Evolutionary conservation across 2,797 vertebrate genomes (phyloP).

Genomic region (Bufotes viridis): DNA sequence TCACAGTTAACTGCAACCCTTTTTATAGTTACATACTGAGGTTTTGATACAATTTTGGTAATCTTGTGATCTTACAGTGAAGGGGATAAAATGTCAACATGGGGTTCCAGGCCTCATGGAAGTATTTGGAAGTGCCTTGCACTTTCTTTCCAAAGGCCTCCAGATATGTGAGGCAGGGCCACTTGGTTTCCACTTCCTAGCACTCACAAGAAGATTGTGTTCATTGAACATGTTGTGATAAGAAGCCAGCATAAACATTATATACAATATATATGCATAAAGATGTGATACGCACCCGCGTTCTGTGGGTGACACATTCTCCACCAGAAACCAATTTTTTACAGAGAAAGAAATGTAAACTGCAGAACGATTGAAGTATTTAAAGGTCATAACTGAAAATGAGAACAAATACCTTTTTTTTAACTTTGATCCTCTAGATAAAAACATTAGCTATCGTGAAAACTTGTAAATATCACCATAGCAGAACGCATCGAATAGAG

Average conservation of each 20-base stretch:
- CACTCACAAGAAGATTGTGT: neutral
- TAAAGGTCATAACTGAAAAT: conserved; percentile 25
- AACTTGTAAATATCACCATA: conserved; percentile 9
- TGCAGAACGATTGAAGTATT: conserved; percentile 1
- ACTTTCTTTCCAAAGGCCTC: neutral
- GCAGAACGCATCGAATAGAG: neutral
- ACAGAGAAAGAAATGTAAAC: neutral
- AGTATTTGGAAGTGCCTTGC: neutral
- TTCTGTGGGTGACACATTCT: neutral
- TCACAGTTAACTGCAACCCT: too few species aligned
- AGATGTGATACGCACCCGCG: neutral
- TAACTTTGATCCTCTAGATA: conserved; percentile 25
- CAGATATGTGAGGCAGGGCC: neutral
- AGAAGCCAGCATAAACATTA: neutral
- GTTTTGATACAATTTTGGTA: too few species aligned
- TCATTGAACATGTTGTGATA: neutral
- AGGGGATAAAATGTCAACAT: neutral
- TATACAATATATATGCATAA: neutral
- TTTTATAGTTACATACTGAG: too few species aligned
- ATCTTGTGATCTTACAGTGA: too few species aligned
- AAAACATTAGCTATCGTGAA: neutral
- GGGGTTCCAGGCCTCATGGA: neutral
- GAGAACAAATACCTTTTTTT: conserved; percentile 34
- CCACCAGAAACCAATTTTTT: neutral
- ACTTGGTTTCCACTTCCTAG: neutral